Conservation (phyloP, 2,113 vertebrate species). For the Chaetops frenatus region DNA sequence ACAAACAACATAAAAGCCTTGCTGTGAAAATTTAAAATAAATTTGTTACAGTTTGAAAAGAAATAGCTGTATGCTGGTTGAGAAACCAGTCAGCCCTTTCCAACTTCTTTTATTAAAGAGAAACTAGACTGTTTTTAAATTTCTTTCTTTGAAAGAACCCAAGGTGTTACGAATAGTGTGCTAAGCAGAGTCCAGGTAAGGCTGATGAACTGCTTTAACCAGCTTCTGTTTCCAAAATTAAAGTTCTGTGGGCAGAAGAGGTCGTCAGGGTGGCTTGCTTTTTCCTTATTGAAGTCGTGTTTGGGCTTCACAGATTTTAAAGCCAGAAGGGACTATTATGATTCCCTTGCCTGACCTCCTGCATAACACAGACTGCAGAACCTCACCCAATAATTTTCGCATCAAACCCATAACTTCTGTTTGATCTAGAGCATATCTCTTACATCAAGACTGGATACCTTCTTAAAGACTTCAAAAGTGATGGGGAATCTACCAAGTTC, state of each 20-base stretch:
- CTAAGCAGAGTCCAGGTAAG: constrained; percentile 58
- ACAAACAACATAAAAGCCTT: background rate
- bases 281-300: constrained; percentile 62
- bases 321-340: constrained; percentile 64
- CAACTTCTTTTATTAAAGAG: constrained; percentile 39
- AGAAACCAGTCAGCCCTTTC: constrained; percentile 20
- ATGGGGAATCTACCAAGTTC: constrained; percentile 60
- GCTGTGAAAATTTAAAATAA: background rate
- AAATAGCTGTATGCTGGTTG: background rate
- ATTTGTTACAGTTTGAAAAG: background rate
- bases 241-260: constrained; percentile 65
- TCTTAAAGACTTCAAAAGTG: constrained; percentile 67
- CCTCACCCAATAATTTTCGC: constrained; percentile 65
- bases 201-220: constrained; percentile 64
- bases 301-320: constrained; percentile 65
- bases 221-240: constrained; percentile 63
- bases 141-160: constrained; percentile 50
- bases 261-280: constrained; percentile 55
- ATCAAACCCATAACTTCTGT: constrained; percentile 63
- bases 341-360: constrained; percentile 55
- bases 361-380: constrained; percentile 62
- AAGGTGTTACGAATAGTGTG: constrained; percentile 38
- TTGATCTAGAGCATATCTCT: constrained; percentile 63
- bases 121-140: constrained; percentile 47
- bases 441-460: constrained; percentile 66